These are phyloP conservation scores for Lysandra coridon DNA, from an alignment of 2,888 invertebrate species.

Conservation along the genomic window DNA sequence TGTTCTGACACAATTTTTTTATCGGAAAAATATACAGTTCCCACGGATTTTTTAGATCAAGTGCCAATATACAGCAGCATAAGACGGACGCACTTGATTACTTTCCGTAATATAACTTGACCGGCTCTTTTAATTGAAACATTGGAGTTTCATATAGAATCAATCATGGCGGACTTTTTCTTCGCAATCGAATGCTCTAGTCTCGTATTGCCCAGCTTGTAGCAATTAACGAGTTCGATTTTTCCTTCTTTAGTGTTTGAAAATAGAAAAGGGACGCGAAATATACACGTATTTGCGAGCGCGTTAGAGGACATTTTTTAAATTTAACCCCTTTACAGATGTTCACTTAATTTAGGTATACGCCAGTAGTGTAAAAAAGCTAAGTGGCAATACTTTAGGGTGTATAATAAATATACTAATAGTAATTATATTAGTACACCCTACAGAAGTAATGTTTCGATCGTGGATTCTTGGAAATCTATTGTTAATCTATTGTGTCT, in stretches of 20 bases:
- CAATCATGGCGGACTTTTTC: slow-evolving; percentile 40
- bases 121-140: slow-evolving; percentile 71
- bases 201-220: slow-evolving; percentile 11
- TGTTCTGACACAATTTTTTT: too few species aligned
- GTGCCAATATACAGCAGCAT: not conserved
- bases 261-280: not conserved
- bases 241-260: slow-evolving; percentile 8
- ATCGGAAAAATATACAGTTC: not conserved
- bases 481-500: too few species aligned
- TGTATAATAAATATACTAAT: too few species aligned
- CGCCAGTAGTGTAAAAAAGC: too few species aligned
- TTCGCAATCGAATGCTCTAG: slow-evolving; percentile 32
- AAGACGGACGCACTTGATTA: slow-evolving; percentile 68
- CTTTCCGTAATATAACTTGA: slow-evolving; percentile 76
- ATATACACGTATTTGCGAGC: not conserved
- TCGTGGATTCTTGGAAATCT: too few species aligned
- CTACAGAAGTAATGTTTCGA: too few species aligned
- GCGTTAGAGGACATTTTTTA: too few species aligned
- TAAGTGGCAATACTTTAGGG: too few species aligned
- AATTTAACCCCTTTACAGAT: too few species aligned
- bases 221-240: slow-evolving; percentile 14
- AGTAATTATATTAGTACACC: too few species aligned
- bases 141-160: slow-evolving; percentile 49
- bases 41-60: not conserved
- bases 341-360: too few species aligned